Evolutionary conservation across 2,797 vertebrate genomes (phyloP), one percentile per base, ranked within the genome.

Genomic region (Leuciscus waleckii): DNA sequence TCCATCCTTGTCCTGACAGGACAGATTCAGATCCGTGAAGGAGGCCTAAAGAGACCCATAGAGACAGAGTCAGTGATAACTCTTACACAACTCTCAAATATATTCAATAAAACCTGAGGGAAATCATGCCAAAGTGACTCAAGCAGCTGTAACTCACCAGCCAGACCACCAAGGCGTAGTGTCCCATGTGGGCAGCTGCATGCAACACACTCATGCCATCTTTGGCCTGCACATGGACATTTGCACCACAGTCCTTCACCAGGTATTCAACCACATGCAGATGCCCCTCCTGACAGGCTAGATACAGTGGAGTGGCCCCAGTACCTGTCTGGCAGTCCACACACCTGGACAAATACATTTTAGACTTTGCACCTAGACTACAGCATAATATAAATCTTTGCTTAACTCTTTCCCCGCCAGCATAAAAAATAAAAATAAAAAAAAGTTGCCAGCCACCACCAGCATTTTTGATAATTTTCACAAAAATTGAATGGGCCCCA

Each of bases 251-350:
- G 89, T 95, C 93, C 80, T 95, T 96, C 73, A 97, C 95, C 41
- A 98, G 94, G 90, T 94, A 96, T 92, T 97, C 93, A 0, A 89
- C 92, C 29, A 96, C 90, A 3, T 95, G 94, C 76, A 96, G 95
- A 89, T 97, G 96, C 0, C 97, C 97, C 70, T 96, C 96, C 90
- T 97, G 96, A 88, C 96, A 97, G 87, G 97, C 97, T 90, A 97
- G 92, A 90, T 97, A 97, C 78, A 98, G 93, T 0, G 95, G 95
- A 0, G 95, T 96, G 26, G 96, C 95, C 0, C 97, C 96, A 0
- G 91, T 93, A 56, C 63, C 87, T 0, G 94, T 97, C 92, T 93
- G 95, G 19, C 56, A 92, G 89, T 97, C 95, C 91, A 96, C 93
- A 82, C 92, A 91, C 16, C 96, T 97, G 73, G 2, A 37, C 17